Conservation (phyloP, 2,888 invertebrate species). For the Rugalucina vietnamica region DNA sequence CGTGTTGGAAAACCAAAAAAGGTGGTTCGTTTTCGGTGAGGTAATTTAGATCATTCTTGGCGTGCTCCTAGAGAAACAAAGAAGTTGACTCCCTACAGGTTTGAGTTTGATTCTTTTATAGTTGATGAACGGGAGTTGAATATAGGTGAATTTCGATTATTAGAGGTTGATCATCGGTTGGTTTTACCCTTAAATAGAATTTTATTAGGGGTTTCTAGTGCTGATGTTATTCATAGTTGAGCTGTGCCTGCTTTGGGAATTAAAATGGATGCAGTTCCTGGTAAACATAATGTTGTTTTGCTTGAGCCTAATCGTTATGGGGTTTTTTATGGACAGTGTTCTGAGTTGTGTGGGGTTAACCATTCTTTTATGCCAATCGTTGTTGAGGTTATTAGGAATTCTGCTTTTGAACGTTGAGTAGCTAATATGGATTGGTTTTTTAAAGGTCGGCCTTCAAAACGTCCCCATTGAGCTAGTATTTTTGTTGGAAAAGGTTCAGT, state of each 20-base stretch:
- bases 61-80: neutral
- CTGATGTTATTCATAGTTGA: constrained; percentile 18
- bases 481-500: too few relatives aligned
- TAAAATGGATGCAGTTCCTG: constrained; percentile 16
- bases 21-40: neutral
- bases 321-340: neutral
- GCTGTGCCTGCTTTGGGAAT: neutral
- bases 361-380: neutral
- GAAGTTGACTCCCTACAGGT: neutral
- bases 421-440: neutral
- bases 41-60: neutral
- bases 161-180: neutral
- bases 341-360: constrained; percentile 6
- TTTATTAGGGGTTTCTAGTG: neutral
- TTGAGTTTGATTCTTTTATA: neutral
- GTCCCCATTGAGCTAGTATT: neutral
- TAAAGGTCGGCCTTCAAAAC: neutral
- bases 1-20: neutral
- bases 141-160: neutral
- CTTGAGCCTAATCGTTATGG: neutral
- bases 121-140: neutral
- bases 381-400: neutral
- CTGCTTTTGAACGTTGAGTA: neutral
- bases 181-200: neutral
- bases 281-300: neutral